phyloP scores from a whole-genome alignment of 2,888 invertebrate species.

The Artemia sinica region DNA sequence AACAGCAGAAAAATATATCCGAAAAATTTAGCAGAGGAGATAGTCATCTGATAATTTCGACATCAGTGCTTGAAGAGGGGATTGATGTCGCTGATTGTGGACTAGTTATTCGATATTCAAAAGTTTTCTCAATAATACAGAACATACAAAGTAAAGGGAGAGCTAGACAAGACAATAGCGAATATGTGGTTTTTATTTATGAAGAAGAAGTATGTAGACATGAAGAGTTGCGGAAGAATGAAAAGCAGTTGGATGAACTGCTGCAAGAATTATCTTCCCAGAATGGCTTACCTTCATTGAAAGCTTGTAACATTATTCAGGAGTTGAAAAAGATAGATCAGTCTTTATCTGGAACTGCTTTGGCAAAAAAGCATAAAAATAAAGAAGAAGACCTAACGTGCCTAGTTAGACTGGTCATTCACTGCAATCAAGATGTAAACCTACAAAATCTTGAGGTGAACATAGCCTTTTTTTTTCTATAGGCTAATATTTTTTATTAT shows the following conservation, averaged over 20 bases:
- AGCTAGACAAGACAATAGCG: not conserved
- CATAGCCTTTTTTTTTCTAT: too few relatives aligned
- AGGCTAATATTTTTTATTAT: too few relatives aligned
- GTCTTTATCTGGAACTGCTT: too few relatives aligned
- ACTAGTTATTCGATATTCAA: conserved; percentile 16
- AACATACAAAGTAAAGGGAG: conserved; percentile 13
- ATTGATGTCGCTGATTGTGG: conserved; percentile 15
- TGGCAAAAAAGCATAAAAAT: too few relatives aligned
- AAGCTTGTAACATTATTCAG: not conserved
- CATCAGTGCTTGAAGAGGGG: conserved; percentile 16
- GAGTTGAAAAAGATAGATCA: not conserved
- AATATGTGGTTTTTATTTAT: conserved; percentile 14
- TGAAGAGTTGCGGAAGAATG: not conserved
- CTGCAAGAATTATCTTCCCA: not conserved
- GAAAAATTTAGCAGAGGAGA: not conserved
- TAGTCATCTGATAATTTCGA: conserved; percentile 9
- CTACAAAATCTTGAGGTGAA: too few relatives aligned
- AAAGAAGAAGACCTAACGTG: too few relatives aligned
- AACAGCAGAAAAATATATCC: not conserved
- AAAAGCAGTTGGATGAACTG: conserved; percentile 2
- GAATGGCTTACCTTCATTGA: not conserved
- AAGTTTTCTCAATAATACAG: not conserved
- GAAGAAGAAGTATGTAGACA: not conserved
- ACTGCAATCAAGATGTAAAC: too few relatives aligned
- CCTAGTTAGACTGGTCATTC: too few relatives aligned